Evolutionary conservation across 1,140 invertebrate genomes (phyloP), one percentile per base, ranked within the genome.

Genomic region (Liolophura sinensis): DNA sequence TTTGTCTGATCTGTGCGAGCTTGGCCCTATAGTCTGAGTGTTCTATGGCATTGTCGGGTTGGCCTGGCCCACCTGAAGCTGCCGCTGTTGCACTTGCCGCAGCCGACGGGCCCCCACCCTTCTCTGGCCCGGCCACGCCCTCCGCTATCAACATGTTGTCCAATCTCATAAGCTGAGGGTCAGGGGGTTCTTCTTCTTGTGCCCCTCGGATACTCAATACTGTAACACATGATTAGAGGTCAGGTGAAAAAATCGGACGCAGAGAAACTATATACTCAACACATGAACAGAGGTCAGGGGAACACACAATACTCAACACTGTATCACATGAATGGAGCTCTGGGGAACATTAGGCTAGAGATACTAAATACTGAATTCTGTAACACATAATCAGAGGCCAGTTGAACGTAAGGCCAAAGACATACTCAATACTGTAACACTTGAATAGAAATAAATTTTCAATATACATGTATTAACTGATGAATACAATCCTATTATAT

Each of bases 111-210:
- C 94, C 94, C 18, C 95, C 94, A 20, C 94, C 95, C 82, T 98
- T 98, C 80, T 99, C 97, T 0, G 96, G 96, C 0, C 97, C 97
- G 6, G 96, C 96, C 16, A 99, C 97, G 49, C 97, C 97, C 86
- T 99, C 98, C 0, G 98, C 98, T 73, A 99, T 97, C 80, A 99
- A 87, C 98, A 99, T 99, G 86, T 99, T 99, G 86, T 99, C 97
- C 80, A 99, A 86, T 73, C 98, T 88, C 94, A 99, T 98, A 67
- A 99, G 86, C 82, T 99, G 97, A 0, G 97, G 97, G 88, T 99
- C 97, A 80, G 97, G 96, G 0, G 96, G 95, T 79, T 98, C 97
- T 82, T 99, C 97, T 85, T 99, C 97, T 87, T 98, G 96, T 72
- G 94, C 95, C 84, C 97, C 97, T 74, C 96, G 90, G 77, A 98